These are phyloP conservation scores for Arge pagana DNA, from an alignment of 2,888 invertebrate genomes.

Conservation along the genomic window DNA sequence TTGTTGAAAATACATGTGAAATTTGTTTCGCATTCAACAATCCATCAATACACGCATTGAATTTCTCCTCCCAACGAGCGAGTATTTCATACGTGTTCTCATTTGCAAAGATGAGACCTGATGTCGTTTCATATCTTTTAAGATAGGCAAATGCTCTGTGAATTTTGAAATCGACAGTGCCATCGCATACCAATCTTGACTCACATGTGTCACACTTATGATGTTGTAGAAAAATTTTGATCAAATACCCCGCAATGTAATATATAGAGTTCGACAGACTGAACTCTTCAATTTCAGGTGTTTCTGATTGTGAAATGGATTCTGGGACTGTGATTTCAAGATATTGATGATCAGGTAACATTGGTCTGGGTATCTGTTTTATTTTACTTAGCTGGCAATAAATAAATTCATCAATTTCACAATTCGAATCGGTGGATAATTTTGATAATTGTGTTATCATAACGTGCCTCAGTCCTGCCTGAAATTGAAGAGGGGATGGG, in stretches of 20 bases:
- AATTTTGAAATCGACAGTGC: not conserved
- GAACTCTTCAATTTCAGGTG: too few species aligned
- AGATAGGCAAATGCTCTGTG: not conserved
- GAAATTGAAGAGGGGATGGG: not conserved
- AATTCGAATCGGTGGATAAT: not conserved
- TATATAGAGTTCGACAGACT: too few species aligned
- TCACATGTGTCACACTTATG: too few species aligned
- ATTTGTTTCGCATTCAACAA: too few species aligned
- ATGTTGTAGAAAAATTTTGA: too few species aligned
- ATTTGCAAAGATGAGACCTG: too few species aligned
- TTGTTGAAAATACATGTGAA: too few species aligned
- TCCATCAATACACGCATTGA: too few species aligned
- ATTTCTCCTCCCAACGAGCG: too few species aligned
- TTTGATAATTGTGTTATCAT: not conserved
- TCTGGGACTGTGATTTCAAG: constrained; percentile 1
- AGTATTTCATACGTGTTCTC: too few species aligned
- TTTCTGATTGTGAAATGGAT: not conserved
- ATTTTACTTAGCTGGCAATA: constrained; percentile 2
- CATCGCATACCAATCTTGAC: not conserved
- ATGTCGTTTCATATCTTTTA: too few species aligned
- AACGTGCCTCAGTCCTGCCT: not conserved
- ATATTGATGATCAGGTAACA: not conserved
- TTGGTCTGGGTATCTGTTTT: not conserved
- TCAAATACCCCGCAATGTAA: too few species aligned
- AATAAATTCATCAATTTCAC: constrained; percentile 2